Evolutionary conservation across 2,888 invertebrate species (phyloP), one percentile per base, ranked within the genome.

Genomic region (Limnephilus auricula): DNA sequence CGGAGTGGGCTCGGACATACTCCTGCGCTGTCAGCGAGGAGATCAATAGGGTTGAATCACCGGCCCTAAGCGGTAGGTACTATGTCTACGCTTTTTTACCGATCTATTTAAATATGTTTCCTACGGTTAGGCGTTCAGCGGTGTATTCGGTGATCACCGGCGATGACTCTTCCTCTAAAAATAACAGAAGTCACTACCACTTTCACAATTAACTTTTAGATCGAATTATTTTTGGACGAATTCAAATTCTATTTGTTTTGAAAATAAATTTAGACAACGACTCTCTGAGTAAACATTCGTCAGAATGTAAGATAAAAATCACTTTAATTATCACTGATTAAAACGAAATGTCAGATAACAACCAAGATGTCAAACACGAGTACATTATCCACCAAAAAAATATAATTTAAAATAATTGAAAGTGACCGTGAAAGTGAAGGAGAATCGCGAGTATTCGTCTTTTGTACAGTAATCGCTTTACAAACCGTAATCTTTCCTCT

Each of bases 1-100:
- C 25, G 6, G 18, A 18, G 50, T 18, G 18, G 50, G 65, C 65
- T 65, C 65, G 65, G 65, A n/a, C 65, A 65, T 65, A 65, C 65
- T 90, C 85, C 90, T 79, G 34, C 90, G 65, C 50, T 80, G n/a
- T 25, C 80, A 32, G 34, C 89, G 37, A 89, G 79, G 89, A 34
- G 89, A 89, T 89, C 82, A 84, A 90, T 90, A 83, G 80, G 82
- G 83, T 82, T 40, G 80, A 80, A 83, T 79, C 89, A 79, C 79
- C 89, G 89, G 89, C 50, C 89, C 82, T 83, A 83, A 32, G 85
- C 40, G 25, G 2, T 15, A 30, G 25, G 2, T 15, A 30, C 25
- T 85, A 85, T 85, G 40, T 37, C n/a, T 85, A 85, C 25, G 85
- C n/a, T 82, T 84, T n/a, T 40, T 40, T n/a, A 37, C 37, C 40